phyloP scores from a whole-genome alignment of 2,888 invertebrate species.

The Cataglyphis albicans region DNA sequence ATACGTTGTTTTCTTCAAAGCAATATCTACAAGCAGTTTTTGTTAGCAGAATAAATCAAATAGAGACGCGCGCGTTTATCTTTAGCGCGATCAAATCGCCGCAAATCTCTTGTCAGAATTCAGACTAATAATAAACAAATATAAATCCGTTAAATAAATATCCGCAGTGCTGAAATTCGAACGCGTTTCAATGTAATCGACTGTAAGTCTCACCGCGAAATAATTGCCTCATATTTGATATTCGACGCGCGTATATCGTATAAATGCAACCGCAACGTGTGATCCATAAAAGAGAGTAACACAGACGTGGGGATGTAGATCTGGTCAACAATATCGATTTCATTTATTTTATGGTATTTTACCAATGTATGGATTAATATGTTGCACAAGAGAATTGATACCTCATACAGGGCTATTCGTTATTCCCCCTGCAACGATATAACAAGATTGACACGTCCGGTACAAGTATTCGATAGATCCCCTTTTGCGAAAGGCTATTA shows the following conservation, averaged over 20 bases:
- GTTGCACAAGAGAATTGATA: slow-evolving; percentile 4
- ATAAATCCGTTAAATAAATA: slow-evolving; percentile 37
- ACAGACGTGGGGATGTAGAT: background rate
- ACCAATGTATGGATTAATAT: slow-evolving; percentile 2
- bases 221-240: slow-evolving; percentile 25
- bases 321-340: slow-evolving; percentile 30
- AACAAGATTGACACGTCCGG: slow-evolving; percentile 33
- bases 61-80: background rate
- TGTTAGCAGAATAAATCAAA: background rate
- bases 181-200: background rate
- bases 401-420: background rate
- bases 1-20: background rate
- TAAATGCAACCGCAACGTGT: background rate
- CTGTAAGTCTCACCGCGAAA: background rate
- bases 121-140: slow-evolving; percentile 29
- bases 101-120: background rate
- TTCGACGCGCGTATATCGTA: slow-evolving; percentile 7
- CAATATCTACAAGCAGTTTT: slow-evolving; percentile 17
- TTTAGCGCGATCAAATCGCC: slow-evolving; percentile 16
- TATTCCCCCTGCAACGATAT: background rate
- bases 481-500: slow-evolving; percentile 24
- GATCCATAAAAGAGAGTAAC: slow-evolving; percentile 5
- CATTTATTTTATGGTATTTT: slow-evolving; percentile 42
- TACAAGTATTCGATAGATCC: slow-evolving; percentile 7
- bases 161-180: background rate